Evolutionary conservation across 2,888 invertebrate genomes (phyloP).

Genomic region (Sipunculus nudus): DNA sequence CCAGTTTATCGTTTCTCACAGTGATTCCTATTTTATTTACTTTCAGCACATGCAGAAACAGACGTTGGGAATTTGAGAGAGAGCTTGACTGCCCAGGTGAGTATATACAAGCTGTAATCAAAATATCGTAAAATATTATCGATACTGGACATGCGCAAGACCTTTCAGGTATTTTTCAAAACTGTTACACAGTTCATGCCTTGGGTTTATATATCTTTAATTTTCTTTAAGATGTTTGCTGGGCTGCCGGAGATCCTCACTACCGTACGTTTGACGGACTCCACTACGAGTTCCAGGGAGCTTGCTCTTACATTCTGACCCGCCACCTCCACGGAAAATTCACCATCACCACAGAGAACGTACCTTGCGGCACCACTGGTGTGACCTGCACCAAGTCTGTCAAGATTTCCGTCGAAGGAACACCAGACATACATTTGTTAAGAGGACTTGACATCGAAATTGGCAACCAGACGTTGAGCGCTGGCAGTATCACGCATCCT

Average conservation of each 20-base stretch:
- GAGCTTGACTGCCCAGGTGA: constrained; percentile 65
- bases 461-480: background rate
- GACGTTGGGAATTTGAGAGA: constrained; percentile 81
- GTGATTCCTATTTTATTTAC: no score
- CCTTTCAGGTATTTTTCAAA: no score
- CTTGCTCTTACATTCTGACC: constrained; percentile 70
- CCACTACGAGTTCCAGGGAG: constrained; percentile 85
- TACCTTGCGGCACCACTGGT: constrained; percentile 37
- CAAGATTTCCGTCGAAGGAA: constrained; percentile 10
- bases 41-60: constrained; percentile 64
- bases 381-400: constrained; percentile 38
- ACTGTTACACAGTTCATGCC: no score
- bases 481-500: no score
- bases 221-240: constrained; percentile 71
- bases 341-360: constrained; percentile 30
- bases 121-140: no score
- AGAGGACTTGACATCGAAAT: background rate
- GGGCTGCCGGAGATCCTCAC: constrained; percentile 90
- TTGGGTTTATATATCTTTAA: no score
- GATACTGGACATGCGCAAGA: no score
- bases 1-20: no score
- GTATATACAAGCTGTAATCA: no score
- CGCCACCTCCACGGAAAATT: constrained; percentile 24
- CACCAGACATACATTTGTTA: constrained; percentile 8
- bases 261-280: constrained; percentile 85